These are phyloP conservation scores for Aricia artaxerxes DNA, from an alignment of 2,888 invertebrate genomes.

Conservation along the genomic window DNA sequence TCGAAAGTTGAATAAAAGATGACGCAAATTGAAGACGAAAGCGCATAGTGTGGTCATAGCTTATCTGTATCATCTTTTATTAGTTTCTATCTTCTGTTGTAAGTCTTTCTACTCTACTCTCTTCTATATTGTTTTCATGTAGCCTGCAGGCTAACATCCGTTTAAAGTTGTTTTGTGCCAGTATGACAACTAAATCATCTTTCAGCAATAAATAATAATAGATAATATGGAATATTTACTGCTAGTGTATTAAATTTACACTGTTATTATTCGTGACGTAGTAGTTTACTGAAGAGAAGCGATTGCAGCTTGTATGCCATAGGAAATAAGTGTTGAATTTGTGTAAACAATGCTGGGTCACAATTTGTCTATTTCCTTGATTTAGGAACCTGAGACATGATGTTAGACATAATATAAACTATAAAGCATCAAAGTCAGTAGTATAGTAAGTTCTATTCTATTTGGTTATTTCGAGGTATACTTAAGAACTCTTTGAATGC, in stretches of 20 bases:
- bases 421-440: not conserved
- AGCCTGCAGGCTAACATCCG: not conserved
- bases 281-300: not conserved
- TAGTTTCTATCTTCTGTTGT: too few species aligned
- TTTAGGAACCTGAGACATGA: not conserved
- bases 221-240: conserved; percentile 14
- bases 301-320: not conserved
- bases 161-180: not conserved
- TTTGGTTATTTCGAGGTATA: too few species aligned
- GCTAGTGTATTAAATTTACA: not conserved
- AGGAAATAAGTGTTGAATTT: not conserved
- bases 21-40: too few species aligned
- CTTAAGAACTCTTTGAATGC: too few species aligned
- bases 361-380: not conserved
- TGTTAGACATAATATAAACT: not conserved
- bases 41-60: too few species aligned
- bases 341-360: not conserved
- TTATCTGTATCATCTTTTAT: too few species aligned
- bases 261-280: not conserved
- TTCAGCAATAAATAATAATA: conserved; percentile 13
- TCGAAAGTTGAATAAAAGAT: too few species aligned
- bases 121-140: too few species aligned
- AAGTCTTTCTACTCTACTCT: too few species aligned
- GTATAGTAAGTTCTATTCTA: too few species aligned
- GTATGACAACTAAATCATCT: not conserved